Evolutionary conservation across 2,888 invertebrate species (phyloP).

Genomic region (Rhagonycha lutea): DNA sequence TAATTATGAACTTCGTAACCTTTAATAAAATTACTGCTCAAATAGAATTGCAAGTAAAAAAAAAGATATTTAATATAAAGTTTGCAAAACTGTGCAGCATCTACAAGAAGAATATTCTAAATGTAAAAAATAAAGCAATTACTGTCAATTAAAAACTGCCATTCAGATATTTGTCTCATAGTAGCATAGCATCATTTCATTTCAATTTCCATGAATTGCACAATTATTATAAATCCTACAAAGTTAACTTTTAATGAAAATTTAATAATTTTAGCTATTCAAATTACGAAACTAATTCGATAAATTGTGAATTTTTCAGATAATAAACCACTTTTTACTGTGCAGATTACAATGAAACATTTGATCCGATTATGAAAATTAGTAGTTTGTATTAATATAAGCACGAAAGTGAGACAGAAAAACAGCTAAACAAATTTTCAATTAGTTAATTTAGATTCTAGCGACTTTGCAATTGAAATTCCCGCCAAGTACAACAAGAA

Average conservation of each 20-base stretch:
- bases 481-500: constrained; percentile 24
- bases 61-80: too few species aligned
- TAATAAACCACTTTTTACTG: not conserved
- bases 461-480: constrained; percentile 29
- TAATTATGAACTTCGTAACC: too few species aligned
- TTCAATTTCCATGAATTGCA: not conserved
- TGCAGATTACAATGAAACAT: not conserved
- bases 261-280: not conserved
- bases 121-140: too few species aligned
- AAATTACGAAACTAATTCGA: not conserved
- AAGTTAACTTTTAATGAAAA: not conserved
- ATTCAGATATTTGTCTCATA: not conserved
- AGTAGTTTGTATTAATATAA: not conserved
- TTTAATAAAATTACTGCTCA: not conserved
- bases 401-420: not conserved
- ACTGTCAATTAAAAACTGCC: not conserved
- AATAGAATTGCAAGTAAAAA: not conserved
- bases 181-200: not conserved
- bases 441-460: constrained; percentile 31
- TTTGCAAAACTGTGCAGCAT: too few species aligned
- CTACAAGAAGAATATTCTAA: too few species aligned
- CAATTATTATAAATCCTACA: not conserved
- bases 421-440: constrained; percentile 3
- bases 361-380: not conserved
- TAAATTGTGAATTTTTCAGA: not conserved